phyloP scores from a whole-genome alignment of 2,797 vertebrate species.

The Aulostomus chinensis region DNA sequence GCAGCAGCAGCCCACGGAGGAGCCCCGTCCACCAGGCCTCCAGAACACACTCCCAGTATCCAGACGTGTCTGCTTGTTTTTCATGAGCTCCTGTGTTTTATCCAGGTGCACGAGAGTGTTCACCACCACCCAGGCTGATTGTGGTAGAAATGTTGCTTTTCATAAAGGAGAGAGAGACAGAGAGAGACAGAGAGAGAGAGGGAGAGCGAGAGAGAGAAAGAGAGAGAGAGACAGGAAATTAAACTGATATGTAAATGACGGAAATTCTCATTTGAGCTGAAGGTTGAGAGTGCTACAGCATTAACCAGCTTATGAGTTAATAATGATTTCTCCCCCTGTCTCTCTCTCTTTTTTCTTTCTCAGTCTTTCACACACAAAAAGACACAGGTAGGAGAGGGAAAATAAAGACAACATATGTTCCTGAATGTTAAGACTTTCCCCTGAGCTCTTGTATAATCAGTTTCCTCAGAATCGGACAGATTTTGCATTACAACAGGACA shows the following conservation, averaged over 20 bases:
- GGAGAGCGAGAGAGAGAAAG: neutral
- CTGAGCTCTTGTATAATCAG: slow-evolving; percentile 64
- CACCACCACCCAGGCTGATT: too few species aligned
- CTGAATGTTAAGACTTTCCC: slow-evolving; percentile 51
- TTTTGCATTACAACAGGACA: slow-evolving; percentile 32
- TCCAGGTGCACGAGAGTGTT: too few species aligned
- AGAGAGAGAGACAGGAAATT: slow-evolving; percentile 73
- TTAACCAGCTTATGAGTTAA: slow-evolving; percentile 81
- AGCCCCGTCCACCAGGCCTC: slow-evolving; percentile 43
- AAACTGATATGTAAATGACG: slow-evolving; percentile 83
- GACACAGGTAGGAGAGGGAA: slow-evolving; percentile 39
- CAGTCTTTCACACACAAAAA: slow-evolving; percentile 11
- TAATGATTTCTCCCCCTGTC: slow-evolving; percentile 47
- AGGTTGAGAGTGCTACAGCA: slow-evolving; percentile 77
- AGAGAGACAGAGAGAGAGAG: neutral
- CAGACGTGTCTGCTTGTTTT: slow-evolving; percentile 8
- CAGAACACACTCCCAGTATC: neutral
- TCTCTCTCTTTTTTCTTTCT: slow-evolving; percentile 16
- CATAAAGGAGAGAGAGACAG: slow-evolving; percentile 60
- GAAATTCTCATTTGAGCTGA: slow-evolving; percentile 81
- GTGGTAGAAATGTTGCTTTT: slow-evolving; percentile 62
- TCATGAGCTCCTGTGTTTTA: neutral
- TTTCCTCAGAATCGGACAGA: slow-evolving; percentile 53
- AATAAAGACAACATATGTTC: slow-evolving; percentile 76
- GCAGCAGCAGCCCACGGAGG: slow-evolving; percentile 64